These are phyloP conservation scores for Zosterops lateralis DNA, from an alignment of 2,113 vertebrate genomes.

Conservation along the genomic window DNA sequence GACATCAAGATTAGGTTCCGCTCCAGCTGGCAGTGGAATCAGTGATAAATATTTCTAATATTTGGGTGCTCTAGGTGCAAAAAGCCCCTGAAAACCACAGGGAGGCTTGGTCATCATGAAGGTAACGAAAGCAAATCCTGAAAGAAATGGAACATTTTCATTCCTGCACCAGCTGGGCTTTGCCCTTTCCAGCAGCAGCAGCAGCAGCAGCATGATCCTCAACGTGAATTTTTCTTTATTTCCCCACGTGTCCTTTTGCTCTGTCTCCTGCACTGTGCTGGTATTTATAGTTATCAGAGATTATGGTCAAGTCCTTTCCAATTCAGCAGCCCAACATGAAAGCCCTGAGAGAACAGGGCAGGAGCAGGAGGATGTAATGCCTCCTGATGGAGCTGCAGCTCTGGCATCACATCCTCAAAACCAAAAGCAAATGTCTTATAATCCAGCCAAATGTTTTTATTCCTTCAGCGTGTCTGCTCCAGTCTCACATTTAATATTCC, in stretches of 20 bases:
- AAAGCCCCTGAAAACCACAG: background rate
- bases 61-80: background rate
- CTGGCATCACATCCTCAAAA: background rate
- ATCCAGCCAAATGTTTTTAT: background rate
- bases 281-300: background rate
- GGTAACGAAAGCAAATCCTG: background rate
- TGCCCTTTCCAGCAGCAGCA: background rate
- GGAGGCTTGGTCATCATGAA: background rate
- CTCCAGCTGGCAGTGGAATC: background rate
- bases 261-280: background rate
- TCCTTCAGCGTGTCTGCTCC: background rate
- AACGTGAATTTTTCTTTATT: background rate
- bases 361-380: background rate
- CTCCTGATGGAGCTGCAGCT: background rate
- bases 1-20: background rate
- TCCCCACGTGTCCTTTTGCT: background rate
- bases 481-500: slow-evolving; percentile 6
- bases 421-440: background rate
- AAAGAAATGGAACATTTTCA: background rate
- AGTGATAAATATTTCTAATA: background rate
- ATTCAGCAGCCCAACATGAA: background rate
- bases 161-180: background rate
- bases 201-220: background rate
- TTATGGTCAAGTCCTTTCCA: background rate
- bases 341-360: background rate